Percentiles rank a stretch among this genome's conserved stretches.
Conservation (phyloP, 2,888 invertebrate genomes). For the Papilio demoleus region DNA sequence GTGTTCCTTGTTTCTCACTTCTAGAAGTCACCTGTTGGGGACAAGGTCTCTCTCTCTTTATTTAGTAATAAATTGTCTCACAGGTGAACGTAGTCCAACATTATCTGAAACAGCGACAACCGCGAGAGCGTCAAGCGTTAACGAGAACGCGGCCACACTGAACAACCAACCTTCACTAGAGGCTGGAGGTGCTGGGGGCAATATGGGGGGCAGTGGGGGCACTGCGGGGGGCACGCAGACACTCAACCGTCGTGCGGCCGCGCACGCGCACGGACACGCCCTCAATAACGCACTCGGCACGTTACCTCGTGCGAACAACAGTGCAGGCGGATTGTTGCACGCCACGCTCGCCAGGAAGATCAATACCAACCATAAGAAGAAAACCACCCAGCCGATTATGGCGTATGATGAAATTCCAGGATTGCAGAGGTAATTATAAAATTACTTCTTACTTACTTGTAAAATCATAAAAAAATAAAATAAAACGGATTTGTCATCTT, state of each 20-base stretch:
- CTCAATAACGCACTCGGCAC: constrained; percentile 75
- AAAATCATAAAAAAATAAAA: too few species aligned
- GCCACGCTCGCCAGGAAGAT: constrained; percentile 78
- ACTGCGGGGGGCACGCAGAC: constrained; percentile 46
- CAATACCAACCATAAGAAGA: constrained; percentile 81
- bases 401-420: constrained; percentile 85
- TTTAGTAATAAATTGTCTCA: too few species aligned
- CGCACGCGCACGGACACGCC: constrained; percentile 68
- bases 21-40: too few species aligned
- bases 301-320: constrained; percentile 70
- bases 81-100: constrained; percentile 91
- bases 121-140: constrained; percentile 89
- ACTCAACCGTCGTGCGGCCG: constrained; percentile 67
- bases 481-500: too few species aligned
- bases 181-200: constrained; percentile 47
- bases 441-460: not conserved
- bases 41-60: too few species aligned
- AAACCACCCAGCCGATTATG: constrained; percentile 79
- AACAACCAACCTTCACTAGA: constrained; percentile 58
- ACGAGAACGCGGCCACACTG: constrained; percentile 73
- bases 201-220: constrained; percentile 6
- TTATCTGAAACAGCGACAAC: constrained; percentile 93
- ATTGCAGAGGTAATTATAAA: constrained; percentile 65
- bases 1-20: too few species aligned
- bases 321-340: constrained; percentile 67